Base-by-base conservation (phyloP, 2,797 vertebrate species). In the Streptopelia turtur region DNA sequence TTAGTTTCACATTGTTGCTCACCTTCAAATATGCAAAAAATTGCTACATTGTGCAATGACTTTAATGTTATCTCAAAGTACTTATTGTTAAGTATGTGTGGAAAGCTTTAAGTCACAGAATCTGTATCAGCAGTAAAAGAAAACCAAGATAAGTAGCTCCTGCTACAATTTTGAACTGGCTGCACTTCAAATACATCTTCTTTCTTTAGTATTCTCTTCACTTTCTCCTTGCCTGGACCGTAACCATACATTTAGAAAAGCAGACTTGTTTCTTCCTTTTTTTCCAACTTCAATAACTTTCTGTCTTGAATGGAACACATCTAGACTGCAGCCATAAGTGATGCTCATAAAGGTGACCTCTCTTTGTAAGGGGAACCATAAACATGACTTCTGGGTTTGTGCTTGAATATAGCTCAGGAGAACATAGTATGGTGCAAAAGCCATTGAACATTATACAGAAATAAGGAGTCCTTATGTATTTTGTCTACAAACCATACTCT, bases 391-490 rank as follows among this genome's bases (percentile, higher is more conserved):
- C 82, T 84, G 59, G 25, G 8, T 83, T 68, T 81, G 56, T 84
- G 49, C 60, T 76, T 83, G 23, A 64, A 90, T 88, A 70, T 37
- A 87, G 18, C 60, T 83, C 47, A 87, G 69, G 16, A 76, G 45
- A 95, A 53, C 27, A 87, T 24, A 87, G 72, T 33, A 53, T 8
- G 9, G 28, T 57, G 47, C 45, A 77, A 95, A 96, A 95, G 61
- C 13, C 82, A 95, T 45, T 75, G 74, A 65, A 83, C 20, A 30
- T 43, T 39, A 52, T 33, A n/a, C 49, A 87, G 88, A 88, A 92
- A 95, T 94, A 94, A 94, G 37, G 37, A 96, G 35, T 77, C 83
- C 50, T 90, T 88, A 74, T 27, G 49, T 43, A 72, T 83, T 94
- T 75, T 93, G 33, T 61, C 57, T 84, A 68, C 68, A 92, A 96